Evolutionary conservation across 2,888 invertebrate species (phyloP), one percentile per base, ranked within the genome.

Genomic region (Athripsodes cinereus): DNA sequence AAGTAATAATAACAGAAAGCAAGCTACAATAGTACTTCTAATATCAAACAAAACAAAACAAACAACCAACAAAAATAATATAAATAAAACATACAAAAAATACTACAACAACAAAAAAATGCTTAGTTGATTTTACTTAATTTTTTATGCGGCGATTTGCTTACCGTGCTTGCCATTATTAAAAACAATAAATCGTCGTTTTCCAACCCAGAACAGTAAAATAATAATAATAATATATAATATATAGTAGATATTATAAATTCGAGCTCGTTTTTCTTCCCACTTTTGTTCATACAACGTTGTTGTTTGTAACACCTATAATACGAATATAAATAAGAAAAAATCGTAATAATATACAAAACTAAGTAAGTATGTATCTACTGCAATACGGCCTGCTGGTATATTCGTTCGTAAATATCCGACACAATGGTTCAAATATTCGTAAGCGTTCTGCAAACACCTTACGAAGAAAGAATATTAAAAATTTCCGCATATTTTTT

Each of bases 121-220:
- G 52, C 16, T 56, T 53, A 34, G 53, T 54, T 52, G 40, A 57
- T 60, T 60, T 52, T 50, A 48, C 52, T 59, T 58, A 62, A 55
- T 56, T 60, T 70, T 70, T 71, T 74, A 74, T 77, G 76, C 76
- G 75, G 75, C 76, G 74, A 76, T 73, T 74, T 76, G 77, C 40
- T 76, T 75, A 76, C 74, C 74, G 73, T 71, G 71, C 70, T 73
- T 76, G 76, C 76, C 77, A 78, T 78, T 78, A 78, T 78, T 78
- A 77, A 78, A 78, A 78, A 77, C 78, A 77, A 78, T 78, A 78
- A 78, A 78, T 78, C 76, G 76, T 51, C 58, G 20, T 48, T 58
- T 49, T 44, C 55, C 46, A 22, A 22, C 60, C 53, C 53, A 26
- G 56, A 13, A 26, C 10, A 26, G 5, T 26, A 3, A 6, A 26